phyloP scores from a whole-genome alignment of 2,113 vertebrate species.

The Phoenicopterus ruber region DNA sequence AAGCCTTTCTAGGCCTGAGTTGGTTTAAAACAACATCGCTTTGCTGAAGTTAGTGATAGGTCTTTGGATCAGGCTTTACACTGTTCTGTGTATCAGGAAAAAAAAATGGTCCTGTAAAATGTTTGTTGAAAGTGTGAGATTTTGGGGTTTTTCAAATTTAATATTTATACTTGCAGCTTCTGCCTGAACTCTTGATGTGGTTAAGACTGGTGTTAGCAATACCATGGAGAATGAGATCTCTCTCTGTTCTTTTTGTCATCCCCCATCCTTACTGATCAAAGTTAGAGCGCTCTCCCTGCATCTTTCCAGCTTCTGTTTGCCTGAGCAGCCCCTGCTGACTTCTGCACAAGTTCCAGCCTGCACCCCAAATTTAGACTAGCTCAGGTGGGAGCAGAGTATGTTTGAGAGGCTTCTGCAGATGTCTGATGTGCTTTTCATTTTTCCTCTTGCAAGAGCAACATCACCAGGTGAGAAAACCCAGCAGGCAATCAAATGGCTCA shows the following conservation, averaged over 20 bases:
- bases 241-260: not conserved
- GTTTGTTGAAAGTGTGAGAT: not conserved
- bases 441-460: not conserved
- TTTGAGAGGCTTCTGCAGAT: not conserved
- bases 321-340: not conserved
- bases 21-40: not conserved
- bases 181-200: not conserved
- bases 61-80: not conserved
- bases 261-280: not conserved
- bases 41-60: not conserved
- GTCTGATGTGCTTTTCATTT: not conserved
- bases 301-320: not conserved
- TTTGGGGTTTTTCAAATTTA: not conserved
- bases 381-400: not conserved
- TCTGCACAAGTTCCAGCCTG: not conserved
- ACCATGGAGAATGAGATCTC: not conserved
- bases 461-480: constrained; percentile 34
- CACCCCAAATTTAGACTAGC: not conserved
- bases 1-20: not conserved
- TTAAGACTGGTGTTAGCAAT: not conserved
- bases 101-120: not conserved
- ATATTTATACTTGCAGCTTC: not conserved
- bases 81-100: not conserved
- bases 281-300: not conserved
- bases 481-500: not conserved